Percentiles rank a stretch among this genome's conserved stretches.
Conservation (phyloP, 2,113 vertebrate species). For the Catharus fuscescens region DNA sequence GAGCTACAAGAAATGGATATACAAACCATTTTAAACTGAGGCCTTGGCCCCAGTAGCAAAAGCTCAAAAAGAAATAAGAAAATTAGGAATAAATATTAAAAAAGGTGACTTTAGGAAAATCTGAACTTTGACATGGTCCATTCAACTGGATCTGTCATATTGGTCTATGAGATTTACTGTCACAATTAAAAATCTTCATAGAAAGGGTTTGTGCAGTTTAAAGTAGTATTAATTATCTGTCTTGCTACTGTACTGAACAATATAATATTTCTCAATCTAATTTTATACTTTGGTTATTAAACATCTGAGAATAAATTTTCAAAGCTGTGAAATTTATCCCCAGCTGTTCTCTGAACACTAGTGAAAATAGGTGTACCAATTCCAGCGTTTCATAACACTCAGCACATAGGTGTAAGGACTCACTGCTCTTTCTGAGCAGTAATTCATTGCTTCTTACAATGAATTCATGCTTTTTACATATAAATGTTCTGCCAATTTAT, state of each 20-base stretch:
- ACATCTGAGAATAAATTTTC: not conserved
- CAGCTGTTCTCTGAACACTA: not conserved
- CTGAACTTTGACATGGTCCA: not conserved
- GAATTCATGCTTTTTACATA: not conserved
- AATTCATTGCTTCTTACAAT: not conserved
- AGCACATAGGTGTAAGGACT: not conserved
- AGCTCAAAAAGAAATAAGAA: not conserved
- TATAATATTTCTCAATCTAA: not conserved
- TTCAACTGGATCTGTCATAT: not conserved
- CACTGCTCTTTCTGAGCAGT: not conserved
- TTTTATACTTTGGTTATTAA: not conserved
- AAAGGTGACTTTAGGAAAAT: not conserved
- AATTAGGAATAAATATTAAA: not conserved
- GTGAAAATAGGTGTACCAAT: not conserved
- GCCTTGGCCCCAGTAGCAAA: not conserved
- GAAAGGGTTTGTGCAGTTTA: not conserved
- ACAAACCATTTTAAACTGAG: not conserved
- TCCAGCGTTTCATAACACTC: not conserved
- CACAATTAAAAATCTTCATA: not conserved
- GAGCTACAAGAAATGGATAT: not conserved
- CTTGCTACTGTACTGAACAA: not conserved
- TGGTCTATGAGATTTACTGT: not conserved
- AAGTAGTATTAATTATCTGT: not conserved
- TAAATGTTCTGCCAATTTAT: slow-evolving; percentile 30
- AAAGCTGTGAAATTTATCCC: not conserved